Evolutionary conservation across 2,113 vertebrate species (phyloP).

Genomic region (Paramormyrops kingsleyae): DNA sequence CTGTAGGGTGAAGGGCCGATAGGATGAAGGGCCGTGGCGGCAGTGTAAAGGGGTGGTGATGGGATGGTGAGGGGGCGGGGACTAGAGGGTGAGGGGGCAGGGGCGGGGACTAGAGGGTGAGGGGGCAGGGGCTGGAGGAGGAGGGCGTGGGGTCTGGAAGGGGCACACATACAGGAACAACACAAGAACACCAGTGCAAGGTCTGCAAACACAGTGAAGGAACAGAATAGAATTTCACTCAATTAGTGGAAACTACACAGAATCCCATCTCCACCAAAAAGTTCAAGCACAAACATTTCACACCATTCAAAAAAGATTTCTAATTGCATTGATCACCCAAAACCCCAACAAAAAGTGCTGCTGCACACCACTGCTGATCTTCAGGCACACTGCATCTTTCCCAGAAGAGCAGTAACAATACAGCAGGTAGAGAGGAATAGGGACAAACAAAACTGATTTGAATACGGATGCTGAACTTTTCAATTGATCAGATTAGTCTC

Average conservation of each 20-base stretch:
- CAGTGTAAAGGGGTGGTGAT: background rate
- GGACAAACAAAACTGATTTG: background rate
- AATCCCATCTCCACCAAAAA: background rate
- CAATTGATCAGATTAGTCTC: background rate
- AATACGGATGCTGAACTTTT: background rate
- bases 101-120: no score
- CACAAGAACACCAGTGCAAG: background rate
- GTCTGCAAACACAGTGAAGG: background rate
- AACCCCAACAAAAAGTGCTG: background rate
- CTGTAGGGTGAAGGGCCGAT: background rate
- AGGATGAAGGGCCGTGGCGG: no score
- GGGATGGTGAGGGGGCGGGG: no score
- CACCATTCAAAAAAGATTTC: background rate
- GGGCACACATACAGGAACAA: background rate
- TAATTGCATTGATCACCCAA: background rate
- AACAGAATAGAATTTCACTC: background rate
- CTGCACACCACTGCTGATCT: background rate
- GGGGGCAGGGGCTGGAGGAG: no score
- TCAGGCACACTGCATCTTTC: background rate
- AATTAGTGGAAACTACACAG: background rate
- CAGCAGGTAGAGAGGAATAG: background rate
- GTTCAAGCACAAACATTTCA: background rate
- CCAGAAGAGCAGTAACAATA: background rate
- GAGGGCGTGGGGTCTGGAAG: background rate
- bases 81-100: no score